These are phyloP conservation scores for Rhagium mordax DNA, from an alignment of 2,888 invertebrate species.

Conservation along the genomic window DNA sequence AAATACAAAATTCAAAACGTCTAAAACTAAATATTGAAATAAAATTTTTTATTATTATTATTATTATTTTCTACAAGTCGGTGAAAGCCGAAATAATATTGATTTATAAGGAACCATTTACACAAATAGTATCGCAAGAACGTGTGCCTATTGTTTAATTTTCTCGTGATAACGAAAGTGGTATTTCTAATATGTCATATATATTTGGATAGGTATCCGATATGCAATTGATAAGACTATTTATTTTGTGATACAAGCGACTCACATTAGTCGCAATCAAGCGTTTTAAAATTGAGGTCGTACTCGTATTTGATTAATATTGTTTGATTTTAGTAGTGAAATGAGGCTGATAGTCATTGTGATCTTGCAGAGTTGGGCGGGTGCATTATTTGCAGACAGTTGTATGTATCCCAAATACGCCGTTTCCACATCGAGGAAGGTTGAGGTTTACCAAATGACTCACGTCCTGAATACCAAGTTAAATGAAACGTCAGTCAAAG, in stretches of 20 bases:
- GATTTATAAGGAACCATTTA: neutral
- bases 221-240: slow-evolving; percentile 17
- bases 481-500: neutral
- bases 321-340: neutral
- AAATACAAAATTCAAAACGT: no score
- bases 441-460: slow-evolving; percentile 4
- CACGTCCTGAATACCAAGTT: neutral
- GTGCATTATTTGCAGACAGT: neutral
- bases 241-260: neutral
- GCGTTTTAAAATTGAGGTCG: neutral
- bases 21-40: no score
- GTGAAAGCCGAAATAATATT: no score
- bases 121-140: neutral
- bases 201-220: neutral
- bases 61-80: no score
- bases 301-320: neutral
- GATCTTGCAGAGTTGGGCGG: neutral
- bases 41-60: no score
- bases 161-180: neutral
- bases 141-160: neutral
- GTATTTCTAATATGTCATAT: neutral
- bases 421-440: no score
- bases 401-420: neutral
- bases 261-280: slow-evolving; percentile 5
- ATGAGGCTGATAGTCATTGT: neutral